Evolutionary conservation across 2,797 vertebrate genomes (phyloP).

Genomic region (Acrocephalus scirpaceus): DNA sequence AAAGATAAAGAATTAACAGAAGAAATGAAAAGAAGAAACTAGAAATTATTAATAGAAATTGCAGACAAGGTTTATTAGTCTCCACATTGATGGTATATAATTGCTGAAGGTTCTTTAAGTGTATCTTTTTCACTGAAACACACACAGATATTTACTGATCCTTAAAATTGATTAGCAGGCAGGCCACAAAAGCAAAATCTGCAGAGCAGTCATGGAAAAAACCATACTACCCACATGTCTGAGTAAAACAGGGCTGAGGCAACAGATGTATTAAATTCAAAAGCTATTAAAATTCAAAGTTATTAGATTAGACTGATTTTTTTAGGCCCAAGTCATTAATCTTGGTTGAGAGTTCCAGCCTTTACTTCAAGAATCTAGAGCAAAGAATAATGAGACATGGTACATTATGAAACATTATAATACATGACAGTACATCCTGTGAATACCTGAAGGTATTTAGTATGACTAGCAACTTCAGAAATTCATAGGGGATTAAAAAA

Average conservation of each 20-base stretch:
- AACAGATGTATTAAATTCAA: background rate
- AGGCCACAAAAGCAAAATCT: background rate
- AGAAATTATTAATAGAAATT: background rate
- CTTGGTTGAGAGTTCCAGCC: background rate
- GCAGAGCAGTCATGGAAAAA: background rate
- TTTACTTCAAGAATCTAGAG: background rate
- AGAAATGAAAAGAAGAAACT: background rate
- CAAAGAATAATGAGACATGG: background rate
- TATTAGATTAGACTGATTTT: background rate
- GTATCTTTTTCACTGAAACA: background rate
- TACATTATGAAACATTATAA: background rate
- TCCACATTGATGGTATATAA: background rate
- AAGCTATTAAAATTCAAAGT: background rate
- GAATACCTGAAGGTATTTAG: background rate
- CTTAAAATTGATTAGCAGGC: background rate
- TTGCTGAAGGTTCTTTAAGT: background rate
- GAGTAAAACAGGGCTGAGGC: background rate
- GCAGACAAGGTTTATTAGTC: background rate
- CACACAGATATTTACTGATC: background rate
- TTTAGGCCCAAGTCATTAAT: background rate
- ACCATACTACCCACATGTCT: background rate
- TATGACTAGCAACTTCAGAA: background rate
- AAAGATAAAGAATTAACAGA: slow-evolving; percentile 12
- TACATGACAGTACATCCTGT: background rate
- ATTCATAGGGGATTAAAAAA: background rate